phyloP scores from a whole-genome alignment of 2,113 vertebrate genomes.

The Microtus montanus region DNA sequence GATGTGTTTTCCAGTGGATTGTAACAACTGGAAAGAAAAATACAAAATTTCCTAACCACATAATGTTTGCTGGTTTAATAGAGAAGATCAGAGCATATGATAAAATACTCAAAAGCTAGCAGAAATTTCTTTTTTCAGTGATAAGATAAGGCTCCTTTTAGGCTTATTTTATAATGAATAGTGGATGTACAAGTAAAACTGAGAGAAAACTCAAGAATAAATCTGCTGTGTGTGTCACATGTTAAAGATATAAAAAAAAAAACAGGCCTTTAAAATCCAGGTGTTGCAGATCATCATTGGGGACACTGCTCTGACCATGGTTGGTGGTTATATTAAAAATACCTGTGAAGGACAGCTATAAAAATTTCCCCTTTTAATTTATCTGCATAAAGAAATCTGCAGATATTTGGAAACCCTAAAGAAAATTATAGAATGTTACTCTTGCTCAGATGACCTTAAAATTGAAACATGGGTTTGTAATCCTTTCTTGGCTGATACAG shows the following conservation, averaged over 20 bases:
- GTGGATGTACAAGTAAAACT: not conserved
- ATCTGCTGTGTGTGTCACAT: not conserved
- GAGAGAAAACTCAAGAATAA: not conserved
- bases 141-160: not conserved
- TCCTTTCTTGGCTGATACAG: slow-evolving; percentile 54
- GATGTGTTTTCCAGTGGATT: not conserved
- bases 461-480: slow-evolving; percentile 65
- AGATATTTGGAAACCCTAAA: slow-evolving; percentile 49
- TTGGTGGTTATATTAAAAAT: not conserved
- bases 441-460: slow-evolving; percentile 60
- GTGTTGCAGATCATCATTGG: not conserved
- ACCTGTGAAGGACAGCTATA: slow-evolving; percentile 32
- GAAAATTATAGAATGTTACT: slow-evolving; percentile 53
- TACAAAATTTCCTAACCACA: not conserved
- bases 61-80: not conserved
- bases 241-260: not conserved
- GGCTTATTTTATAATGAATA: slow-evolving; percentile 26
- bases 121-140: not conserved
- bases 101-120: slow-evolving; percentile 28
- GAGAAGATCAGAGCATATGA: not conserved
- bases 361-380: slow-evolving; percentile 45
- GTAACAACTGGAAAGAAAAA: slow-evolving; percentile 11
- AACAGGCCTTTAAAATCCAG: not conserved
- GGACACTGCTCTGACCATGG: not conserved
- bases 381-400: slow-evolving; percentile 34